A percentile compares a stretch with the other conserved stretches of the same genome.
phyloP scores from a whole-genome alignment of 2,113 vertebrate species.

The Ammodramus savannarum region DNA sequence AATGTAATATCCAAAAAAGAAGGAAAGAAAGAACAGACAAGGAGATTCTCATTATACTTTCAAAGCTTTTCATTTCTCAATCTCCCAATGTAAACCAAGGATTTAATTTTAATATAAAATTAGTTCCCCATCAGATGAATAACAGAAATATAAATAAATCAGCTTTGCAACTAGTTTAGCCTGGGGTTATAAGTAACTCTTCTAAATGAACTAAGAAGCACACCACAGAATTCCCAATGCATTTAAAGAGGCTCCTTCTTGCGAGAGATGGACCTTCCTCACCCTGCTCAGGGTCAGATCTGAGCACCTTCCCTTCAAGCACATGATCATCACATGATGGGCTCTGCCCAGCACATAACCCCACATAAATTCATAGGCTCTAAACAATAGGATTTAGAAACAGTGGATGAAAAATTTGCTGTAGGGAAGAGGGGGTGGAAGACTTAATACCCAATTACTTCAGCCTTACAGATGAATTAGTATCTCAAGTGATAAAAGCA shows the following conservation, averaged over 20 bases:
- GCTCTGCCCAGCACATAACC: neutral
- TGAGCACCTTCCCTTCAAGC: neutral
- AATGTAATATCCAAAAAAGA: neutral
- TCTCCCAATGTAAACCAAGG: neutral
- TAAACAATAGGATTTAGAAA: neutral
- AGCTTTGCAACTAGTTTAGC: neutral
- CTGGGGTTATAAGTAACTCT: neutral
- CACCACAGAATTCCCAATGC: neutral
- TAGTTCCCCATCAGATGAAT: neutral
- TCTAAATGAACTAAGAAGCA: neutral
- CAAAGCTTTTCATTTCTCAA: neutral
- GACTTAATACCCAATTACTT: neutral
- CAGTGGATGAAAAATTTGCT: neutral
- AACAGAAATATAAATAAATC: neutral
- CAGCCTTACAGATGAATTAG: neutral
- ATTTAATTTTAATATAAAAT: neutral
- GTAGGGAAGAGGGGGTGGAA: neutral
- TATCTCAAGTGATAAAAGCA: neutral
- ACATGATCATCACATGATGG: rapidly evolving
- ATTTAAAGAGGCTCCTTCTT: neutral
- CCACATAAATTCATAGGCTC: neutral
- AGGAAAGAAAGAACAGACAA: neutral
- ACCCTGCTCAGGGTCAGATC: neutral
- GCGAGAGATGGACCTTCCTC: neutral
- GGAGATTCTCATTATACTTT: neutral